Percentiles rank a stretch among this genome's conserved stretches.
phyloP scores from a whole-genome alignment of 2,113 vertebrate species.

The Alectura lathami region DNA sequence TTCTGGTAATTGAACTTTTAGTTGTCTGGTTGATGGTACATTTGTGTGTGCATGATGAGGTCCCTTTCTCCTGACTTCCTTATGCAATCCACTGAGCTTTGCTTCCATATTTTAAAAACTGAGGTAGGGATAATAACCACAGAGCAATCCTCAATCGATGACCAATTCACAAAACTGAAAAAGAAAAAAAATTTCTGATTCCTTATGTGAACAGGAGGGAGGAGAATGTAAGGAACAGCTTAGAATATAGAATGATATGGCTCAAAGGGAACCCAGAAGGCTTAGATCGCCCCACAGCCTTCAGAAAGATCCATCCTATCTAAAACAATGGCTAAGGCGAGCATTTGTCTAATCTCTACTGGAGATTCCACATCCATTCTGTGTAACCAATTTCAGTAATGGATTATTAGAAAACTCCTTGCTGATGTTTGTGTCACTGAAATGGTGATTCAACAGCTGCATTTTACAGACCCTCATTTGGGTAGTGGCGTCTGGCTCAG shows the following conservation, averaged over 20 bases:
- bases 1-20: not conserved
- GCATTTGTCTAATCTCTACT: not conserved
- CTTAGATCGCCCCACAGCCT: not conserved
- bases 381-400: not conserved
- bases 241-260: not conserved
- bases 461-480: fast-evolving
- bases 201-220: not conserved
- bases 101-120: not conserved
- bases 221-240: not conserved
- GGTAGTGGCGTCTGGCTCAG: not conserved
- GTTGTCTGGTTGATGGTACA: not conserved
- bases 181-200: not conserved
- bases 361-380: not conserved
- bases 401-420: not conserved
- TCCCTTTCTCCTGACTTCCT: not conserved
- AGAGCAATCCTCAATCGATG: not conserved
- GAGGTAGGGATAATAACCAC: not conserved
- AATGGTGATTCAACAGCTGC: not conserved
- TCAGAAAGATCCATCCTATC: fast-evolving
- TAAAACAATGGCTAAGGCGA: not conserved
- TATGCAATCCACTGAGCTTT: not conserved
- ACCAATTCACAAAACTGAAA: not conserved
- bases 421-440: fast-evolving
- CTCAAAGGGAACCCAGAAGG: not conserved
- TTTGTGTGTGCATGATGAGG: not conserved